Evolutionary conservation across 2,888 invertebrate genomes (phyloP), one percentile per base, ranked within the genome.

Genomic region (Nesidiocoris tenuis): DNA sequence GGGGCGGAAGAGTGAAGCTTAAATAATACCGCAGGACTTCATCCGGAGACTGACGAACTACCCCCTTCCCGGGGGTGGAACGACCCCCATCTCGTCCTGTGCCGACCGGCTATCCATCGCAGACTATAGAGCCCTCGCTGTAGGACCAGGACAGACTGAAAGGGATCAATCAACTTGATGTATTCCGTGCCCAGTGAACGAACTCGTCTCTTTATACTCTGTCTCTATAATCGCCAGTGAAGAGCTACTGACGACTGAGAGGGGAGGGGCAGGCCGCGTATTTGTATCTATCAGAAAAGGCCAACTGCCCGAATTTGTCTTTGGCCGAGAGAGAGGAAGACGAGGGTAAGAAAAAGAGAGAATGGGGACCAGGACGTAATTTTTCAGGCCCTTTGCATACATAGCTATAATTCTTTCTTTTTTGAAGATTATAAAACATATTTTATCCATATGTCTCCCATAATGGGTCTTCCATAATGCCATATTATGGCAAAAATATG

Each of bases 11-110:
- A 54, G 61, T 21, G 74, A 71, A 70, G 66, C 76, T 77, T 77
- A 77, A 78, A 78, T 78, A 78, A 78, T 78, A 75, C 77, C 75
- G 77, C 78, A 77, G 76, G 68, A 65, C 76, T 77, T 76, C 77
- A 76, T 77, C 77, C 76, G 67, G 76, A 39, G 39, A 39, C 39
- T 39, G 39, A 39, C 39, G 39, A 12, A 39, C 39, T 39, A 12
- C 39, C 39, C 39, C 39, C 39, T 39, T 3, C 39, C 39, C 12
- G 39, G 3, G 5, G 39, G 39, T 39, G 12, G 39, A 39, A 39
- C 39, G 39, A 39, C n/a, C n/a, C n/a, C n/a, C n/a, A n/a, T n/a
- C n/a, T n/a, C n/a, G n/a, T n/a, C 22, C 25, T 16, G 39, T 18
- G 25, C 25, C 19, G 65, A 65, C 67, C 54, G 55, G 54, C 65